Evolutionary conservation across 2,888 invertebrate genomes (phyloP).

Genomic region (Melinaea marsaeus): DNA sequence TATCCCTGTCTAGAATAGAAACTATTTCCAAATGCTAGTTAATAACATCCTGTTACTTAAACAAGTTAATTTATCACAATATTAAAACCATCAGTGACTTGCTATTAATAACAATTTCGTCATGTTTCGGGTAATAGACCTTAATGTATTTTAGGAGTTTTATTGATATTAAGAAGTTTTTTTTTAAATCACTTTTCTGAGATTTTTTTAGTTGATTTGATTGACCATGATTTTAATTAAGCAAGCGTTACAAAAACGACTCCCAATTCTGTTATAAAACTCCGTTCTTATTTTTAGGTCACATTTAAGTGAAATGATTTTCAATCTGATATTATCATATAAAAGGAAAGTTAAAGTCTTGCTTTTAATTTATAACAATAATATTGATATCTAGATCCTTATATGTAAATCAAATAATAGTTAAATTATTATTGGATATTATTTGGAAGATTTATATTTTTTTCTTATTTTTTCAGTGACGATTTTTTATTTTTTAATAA

Average conservation of each 20-base stretch:
- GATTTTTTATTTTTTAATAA: too few species aligned
- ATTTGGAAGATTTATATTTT: too few species aligned
- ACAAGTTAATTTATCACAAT: slow-evolving; percentile 59
- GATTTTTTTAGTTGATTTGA: too few species aligned
- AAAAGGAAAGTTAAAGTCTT: slow-evolving; percentile 21
- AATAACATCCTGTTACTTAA: slow-evolving; percentile 50
- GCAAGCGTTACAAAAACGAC: slow-evolving; percentile 30
- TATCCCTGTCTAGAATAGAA: slow-evolving; percentile 49
- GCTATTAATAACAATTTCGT: slow-evolving; percentile 15
- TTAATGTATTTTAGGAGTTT: too few species aligned
- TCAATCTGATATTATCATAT: slow-evolving; percentile 39
- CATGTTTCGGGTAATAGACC: neutral
- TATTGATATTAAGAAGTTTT: too few species aligned
- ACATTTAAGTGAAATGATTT: slow-evolving; percentile 39
- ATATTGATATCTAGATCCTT: neutral
- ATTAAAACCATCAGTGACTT: slow-evolving; percentile 39
- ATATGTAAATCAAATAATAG: too few species aligned
- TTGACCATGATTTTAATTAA: too few species aligned
- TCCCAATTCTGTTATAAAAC: slow-evolving; percentile 27
- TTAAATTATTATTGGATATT: too few species aligned
- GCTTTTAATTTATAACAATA: slow-evolving; percentile 7
- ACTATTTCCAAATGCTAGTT: slow-evolving; percentile 61
- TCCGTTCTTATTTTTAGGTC: slow-evolving; percentile 33
- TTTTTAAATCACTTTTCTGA: too few species aligned
- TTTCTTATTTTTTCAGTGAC: too few species aligned